Evolutionary conservation across 2,113 vertebrate species (phyloP), one percentile per base, ranked within the genome.

Genomic region (Plectropomus leopardus): DNA sequence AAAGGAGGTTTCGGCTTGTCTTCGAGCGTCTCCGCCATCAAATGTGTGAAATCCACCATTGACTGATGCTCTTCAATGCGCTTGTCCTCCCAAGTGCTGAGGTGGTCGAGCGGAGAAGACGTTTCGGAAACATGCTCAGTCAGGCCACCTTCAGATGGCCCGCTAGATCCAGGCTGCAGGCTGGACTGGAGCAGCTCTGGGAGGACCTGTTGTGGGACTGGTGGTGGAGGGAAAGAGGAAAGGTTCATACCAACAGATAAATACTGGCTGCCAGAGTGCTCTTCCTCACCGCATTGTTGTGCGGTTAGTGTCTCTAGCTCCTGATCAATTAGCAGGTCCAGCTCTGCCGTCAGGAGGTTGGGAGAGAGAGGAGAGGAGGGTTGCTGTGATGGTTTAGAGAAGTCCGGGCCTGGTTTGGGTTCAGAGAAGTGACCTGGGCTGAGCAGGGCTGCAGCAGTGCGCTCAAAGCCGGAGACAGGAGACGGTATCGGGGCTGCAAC

Each of bases 311-410:
- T 93, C 78, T 96, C 93, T 69, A 97, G 92, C 83, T 96, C 95
- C 77, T 93, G 93, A 80, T 97, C 95, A 76, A 96, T 86, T 40
- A 97, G 93, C 24, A 93, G 88, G 91, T 97, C 96, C 79, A 97
- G 84, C 65, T 97, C 96, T 76, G 95, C 95, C 34, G 95, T 95
- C 73, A 96, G 48, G 26, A 72, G 24, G 69, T 57, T 65, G 17
- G 53, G 16, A 19, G 60, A 77, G 23, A 40, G 36, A 51, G 71
- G 76, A 48, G 77, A 79, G 42, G 51, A 45, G 10, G 63, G 34
- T 24, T 24, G 36, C 53, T 68, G 42, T 23, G 76, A 45, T 26
- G 61, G 47, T 10, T 8, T 51, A 50, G 24, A 85, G 26, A 65
- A 77, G n/a, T 64, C 36, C 4, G 23, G 28, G 82, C 84, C 82